A percentile compares a stretch with the other conserved stretches of the same genome.
Evolutionary conservation across 2,797 vertebrate species (phyloP).

Genomic region (Onychomys leucogaster): DNA sequence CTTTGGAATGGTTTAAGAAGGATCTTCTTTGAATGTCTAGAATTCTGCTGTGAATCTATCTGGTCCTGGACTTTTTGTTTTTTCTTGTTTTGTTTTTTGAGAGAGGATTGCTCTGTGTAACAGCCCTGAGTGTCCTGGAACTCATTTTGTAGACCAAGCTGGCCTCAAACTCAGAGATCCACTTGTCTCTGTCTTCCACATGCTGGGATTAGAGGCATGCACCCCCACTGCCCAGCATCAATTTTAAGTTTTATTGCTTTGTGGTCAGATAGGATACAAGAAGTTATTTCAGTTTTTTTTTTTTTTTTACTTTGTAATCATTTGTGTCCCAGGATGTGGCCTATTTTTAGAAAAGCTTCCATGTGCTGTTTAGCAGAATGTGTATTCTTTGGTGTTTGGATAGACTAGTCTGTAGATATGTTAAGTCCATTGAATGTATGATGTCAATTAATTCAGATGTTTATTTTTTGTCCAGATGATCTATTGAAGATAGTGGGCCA

Average conservation of each 20-base stretch:
- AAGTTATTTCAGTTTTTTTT: too few species aligned
- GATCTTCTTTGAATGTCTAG: not conserved
- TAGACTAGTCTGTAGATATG: not conserved
- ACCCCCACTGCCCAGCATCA: too few species aligned
- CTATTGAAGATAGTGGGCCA: not conserved
- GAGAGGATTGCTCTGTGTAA: not conserved
- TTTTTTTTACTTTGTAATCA: not conserved
- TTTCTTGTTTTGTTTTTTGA: not conserved
- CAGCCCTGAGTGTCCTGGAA: not conserved
- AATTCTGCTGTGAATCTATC: not conserved
- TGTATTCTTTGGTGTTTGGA: not conserved
- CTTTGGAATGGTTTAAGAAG: not conserved
- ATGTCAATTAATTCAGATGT: not conserved
- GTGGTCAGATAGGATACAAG: not conserved
- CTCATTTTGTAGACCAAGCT: not conserved
- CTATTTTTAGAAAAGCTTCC: not conserved
- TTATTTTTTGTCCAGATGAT: not conserved
- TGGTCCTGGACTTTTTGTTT: not conserved
- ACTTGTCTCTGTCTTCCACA: too few species aligned
- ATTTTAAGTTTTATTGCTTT: not conserved
- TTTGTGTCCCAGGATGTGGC: not conserved
- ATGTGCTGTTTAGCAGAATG: not conserved
- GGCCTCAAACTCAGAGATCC: too few species aligned
- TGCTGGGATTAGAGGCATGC: too few species aligned
- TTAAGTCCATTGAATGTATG: not conserved